Evolutionary conservation across 2,113 vertebrate species (phyloP).

Genomic region (Pampusana beccarii): DNA sequence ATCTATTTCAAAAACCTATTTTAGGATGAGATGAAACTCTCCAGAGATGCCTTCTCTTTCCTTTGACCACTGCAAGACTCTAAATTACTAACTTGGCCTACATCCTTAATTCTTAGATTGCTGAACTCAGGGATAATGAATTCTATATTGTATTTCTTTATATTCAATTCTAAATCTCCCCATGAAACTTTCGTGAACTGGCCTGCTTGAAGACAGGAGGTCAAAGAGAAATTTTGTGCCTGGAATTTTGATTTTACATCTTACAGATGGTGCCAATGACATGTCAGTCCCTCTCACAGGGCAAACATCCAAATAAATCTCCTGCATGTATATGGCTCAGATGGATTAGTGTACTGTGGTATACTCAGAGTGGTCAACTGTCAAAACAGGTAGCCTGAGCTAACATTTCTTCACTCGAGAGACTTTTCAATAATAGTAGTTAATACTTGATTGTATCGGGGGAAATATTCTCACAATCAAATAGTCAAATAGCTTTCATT

Average conservation of each 20-base stretch:
- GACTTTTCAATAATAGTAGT: not conserved
- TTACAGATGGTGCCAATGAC: not conserved
- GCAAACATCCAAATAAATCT: not conserved
- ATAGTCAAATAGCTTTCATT: constrained; percentile 50
- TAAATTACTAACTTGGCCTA: constrained; percentile 6
- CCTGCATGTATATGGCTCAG: not conserved
- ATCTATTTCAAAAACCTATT: constrained; percentile 5
- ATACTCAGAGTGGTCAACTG: not conserved
- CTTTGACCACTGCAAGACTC: not conserved
- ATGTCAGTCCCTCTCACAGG: not conserved
- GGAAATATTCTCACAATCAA: constrained; percentile 18
- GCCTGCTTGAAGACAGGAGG: not conserved
- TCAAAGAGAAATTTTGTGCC: not conserved
- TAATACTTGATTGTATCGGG: not conserved
- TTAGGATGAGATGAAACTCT: constrained; percentile 16
- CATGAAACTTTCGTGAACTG: not conserved
- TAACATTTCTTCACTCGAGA: not conserved
- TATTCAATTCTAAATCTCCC: not conserved
- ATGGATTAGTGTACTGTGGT: not conserved
- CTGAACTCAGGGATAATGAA: not conserved
- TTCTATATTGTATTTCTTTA: not conserved
- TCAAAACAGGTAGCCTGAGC: not conserved
- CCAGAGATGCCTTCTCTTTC: not conserved
- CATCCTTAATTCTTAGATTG: constrained; percentile 20
- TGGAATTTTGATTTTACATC: not conserved